These are phyloP conservation scores for Ditylenchus weischeri DNA, from an alignment of 2,888 invertebrate genomes.

Conservation along the genomic window DNA sequence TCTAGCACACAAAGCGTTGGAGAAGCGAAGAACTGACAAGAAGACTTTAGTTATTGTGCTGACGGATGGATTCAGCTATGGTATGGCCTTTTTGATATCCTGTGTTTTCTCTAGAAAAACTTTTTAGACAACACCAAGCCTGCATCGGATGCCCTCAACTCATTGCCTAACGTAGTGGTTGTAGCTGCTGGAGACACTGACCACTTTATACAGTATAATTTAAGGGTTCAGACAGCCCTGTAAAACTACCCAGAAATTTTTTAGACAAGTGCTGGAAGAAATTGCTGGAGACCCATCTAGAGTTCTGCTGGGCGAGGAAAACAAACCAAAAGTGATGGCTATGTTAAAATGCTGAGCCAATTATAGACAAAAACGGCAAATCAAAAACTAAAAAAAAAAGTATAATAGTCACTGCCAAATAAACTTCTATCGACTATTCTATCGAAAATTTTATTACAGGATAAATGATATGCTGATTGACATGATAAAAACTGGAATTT, in stretches of 20 bases:
- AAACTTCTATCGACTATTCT: too few relatives aligned
- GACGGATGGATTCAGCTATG: conserved; percentile 46
- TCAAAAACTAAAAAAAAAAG: too few relatives aligned
- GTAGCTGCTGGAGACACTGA: background rate
- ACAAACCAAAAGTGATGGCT: conserved; percentile 21
- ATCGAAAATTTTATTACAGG: too few relatives aligned
- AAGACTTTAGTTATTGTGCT: conserved; percentile 43
- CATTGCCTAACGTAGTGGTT: background rate
- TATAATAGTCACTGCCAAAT: too few relatives aligned
- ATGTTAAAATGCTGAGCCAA: background rate
- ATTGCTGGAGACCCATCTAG: conserved; percentile 24
- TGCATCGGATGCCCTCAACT: conserved; percentile 28
- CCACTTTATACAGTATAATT: background rate
- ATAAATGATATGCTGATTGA: too few relatives aligned
- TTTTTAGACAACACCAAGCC: conserved; percentile 38
- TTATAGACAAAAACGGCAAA: too few relatives aligned
- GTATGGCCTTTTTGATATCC: too few relatives aligned
- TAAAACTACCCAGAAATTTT: too few relatives aligned
- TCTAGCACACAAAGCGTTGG: conserved; percentile 39
- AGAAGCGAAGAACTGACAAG: conserved; percentile 34
- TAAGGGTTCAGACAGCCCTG: background rate
- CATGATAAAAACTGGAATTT: too few relatives aligned
- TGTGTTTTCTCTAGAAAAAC: too few relatives aligned
- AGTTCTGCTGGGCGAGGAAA: conserved; percentile 25
- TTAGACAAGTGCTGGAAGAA: conserved; percentile 23